Evolutionary conservation across 2,797 vertebrate genomes (phyloP), one percentile per base, ranked within the genome.

Genomic region (Danio jaintianensis): DNA sequence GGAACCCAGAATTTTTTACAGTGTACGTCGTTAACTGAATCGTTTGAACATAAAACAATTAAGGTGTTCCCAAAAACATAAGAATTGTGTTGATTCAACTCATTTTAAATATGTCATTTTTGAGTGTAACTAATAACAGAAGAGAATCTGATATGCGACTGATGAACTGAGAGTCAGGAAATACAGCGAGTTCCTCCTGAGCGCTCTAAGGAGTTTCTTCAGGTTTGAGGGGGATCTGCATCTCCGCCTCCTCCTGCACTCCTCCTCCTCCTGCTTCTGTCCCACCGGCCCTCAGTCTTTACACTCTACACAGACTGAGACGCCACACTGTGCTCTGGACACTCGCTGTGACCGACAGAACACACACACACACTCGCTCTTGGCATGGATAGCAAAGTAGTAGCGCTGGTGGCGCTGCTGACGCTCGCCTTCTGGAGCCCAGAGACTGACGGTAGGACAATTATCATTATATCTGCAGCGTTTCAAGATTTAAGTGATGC

Each of bases 331-430:
- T 77, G 86, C 73, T 83, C 88, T 91, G 91, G 91, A 94, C 90
- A 90, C 88, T 92, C 91, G 78, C 86, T 81, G 90, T 80, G 86
- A 86, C 81, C 70, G 86, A 86, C 74, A 87, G 83, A 79, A 84
- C 64, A 73, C 80, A 80, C 83, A 73, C 83, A 77, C 18, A 15
- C 70, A 12, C 18, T 20, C 53, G 48, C 61, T 50, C 76, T 70
- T 79, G 61, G 53, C 89, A 98, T 98, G 97, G 95, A 96, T 87
- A 85, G 94, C 91, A 96, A 95, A 88, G 91, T 94, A 75, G 85
- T 96, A 86, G 90, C 91, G 0, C 89, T 96, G 88, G 80, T 94
- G 88, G 87, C 92, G 86, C 90, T 96, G 72, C 88, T 95, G 89
- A 89, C 95, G 80, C 89, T 93, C 22, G 83, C 92, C 81, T 85